Conservation (phyloP, 35 echinoderm and acorn worm genomes). For the Lytechinus pictus region DNA sequence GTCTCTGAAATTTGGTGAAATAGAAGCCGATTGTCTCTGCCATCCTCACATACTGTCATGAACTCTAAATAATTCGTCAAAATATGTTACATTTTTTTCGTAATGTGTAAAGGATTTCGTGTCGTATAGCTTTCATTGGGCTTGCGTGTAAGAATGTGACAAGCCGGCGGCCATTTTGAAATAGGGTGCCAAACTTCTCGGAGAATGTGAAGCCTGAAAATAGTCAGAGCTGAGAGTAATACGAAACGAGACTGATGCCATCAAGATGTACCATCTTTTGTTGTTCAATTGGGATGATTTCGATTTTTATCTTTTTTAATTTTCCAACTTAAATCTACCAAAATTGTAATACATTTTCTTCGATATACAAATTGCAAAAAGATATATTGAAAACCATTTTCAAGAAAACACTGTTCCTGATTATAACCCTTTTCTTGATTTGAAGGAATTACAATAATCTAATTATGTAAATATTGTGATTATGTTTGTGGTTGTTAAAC, state of each 20-base stretch:
- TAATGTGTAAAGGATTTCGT: background rate
- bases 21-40: background rate
- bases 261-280: background rate
- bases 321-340: too few species aligned
- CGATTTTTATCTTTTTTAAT: too few species aligned
- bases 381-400: too few species aligned
- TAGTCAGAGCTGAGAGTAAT: background rate
- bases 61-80: background rate
- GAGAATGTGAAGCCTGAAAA: background rate
- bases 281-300: too few species aligned
- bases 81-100: background rate
- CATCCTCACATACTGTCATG: background rate
- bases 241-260: background rate
- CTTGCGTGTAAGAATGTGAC: background rate
- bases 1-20: background rate
- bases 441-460: too few species aligned
- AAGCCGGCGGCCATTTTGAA: constrained; percentile 8
- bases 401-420: too few species aligned
- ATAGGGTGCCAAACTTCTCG: constrained; percentile 9
- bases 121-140: background rate
- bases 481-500: too few species aligned
- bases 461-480: too few species aligned
- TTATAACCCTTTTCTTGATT: too few species aligned
- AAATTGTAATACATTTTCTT: too few species aligned
- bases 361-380: too few species aligned